A percentile compares a stretch with the other conserved stretches of the same genome.
phyloP scores from a whole-genome alignment of 2,797 vertebrate genomes.

The Takifugu rubripes region DNA sequence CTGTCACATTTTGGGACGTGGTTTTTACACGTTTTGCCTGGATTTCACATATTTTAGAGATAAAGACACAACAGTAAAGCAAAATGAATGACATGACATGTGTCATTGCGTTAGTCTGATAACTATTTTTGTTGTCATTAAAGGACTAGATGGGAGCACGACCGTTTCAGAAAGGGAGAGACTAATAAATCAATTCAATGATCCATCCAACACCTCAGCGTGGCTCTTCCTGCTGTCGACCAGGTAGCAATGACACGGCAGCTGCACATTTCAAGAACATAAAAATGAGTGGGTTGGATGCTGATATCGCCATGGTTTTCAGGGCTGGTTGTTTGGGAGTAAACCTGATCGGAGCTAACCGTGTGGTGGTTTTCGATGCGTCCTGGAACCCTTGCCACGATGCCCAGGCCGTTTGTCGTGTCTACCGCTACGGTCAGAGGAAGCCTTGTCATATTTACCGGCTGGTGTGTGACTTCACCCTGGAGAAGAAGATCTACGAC shows the following conservation, averaged over 20 bases:
- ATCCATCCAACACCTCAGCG: slow-evolving; percentile 84
- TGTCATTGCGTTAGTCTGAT: neutral
- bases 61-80: neutral
- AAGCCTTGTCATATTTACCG: slow-evolving; percentile 94
- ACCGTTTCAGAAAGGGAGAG: slow-evolving; percentile 91
- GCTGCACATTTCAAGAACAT: too few species aligned
- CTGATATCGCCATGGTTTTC: neutral
- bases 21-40: neutral
- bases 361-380: slow-evolving; percentile 95
- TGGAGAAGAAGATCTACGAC: slow-evolving; percentile 98
- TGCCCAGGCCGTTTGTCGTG: slow-evolving; percentile 93
- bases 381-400: slow-evolving; percentile 99
- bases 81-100: too few species aligned
- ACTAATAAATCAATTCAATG: slow-evolving; percentile 97
- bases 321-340: slow-evolving; percentile 94
- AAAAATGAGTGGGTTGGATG: too few species aligned
- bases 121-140: slow-evolving; percentile 23
- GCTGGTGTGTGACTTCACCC: slow-evolving; percentile 93
- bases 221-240: slow-evolving; percentile 95
- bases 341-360: slow-evolving; percentile 94
- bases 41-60: neutral
- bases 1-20: neutral
- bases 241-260: slow-evolving; percentile 74
- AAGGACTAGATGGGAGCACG: slow-evolving; percentile 95
- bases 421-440: slow-evolving; percentile 94